Evolutionary conservation across 2,888 invertebrate genomes (phyloP).

Genomic region (Plagiodera versicolora): DNA sequence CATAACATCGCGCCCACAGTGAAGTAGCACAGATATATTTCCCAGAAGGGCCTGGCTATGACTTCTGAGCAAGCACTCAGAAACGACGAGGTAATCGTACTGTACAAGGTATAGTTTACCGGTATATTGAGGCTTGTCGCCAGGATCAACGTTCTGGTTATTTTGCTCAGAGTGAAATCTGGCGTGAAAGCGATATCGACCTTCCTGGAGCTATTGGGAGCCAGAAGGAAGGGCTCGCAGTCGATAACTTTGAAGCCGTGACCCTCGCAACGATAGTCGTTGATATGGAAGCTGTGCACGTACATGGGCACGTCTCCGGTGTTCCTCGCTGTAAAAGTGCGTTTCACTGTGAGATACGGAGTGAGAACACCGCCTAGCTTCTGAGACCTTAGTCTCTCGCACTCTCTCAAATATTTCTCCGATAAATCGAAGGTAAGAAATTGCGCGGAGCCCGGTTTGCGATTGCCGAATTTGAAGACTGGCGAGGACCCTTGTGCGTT

Average conservation of each 20-base stretch:
- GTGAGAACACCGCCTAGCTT: slow-evolving; percentile 46
- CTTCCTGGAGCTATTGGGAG: slow-evolving; percentile 72
- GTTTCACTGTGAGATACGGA: slow-evolving; percentile 73
- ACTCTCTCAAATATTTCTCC: slow-evolving; percentile 61
- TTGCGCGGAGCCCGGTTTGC: slow-evolving; percentile 74
- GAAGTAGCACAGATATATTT: slow-evolving; percentile 67
- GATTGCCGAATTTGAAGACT: slow-evolving; percentile 84
- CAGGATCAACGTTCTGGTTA: slow-evolving; percentile 66
- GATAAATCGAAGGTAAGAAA: slow-evolving; percentile 81
- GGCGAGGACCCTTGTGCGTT: slow-evolving; percentile 84
- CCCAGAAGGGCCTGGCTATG: slow-evolving; percentile 77
- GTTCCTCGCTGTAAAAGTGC: slow-evolving; percentile 84
- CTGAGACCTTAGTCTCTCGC: slow-evolving; percentile 52
- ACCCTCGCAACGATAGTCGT: slow-evolving; percentile 71
- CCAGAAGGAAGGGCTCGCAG: slow-evolving; percentile 70
- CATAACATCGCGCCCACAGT: slow-evolving; percentile 64
- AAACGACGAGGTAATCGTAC: slow-evolving; percentile 63
- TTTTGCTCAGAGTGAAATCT: slow-evolving; percentile 79
- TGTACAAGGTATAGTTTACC: slow-evolving; percentile 71
- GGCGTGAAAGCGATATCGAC: slow-evolving; percentile 88
- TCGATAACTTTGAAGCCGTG: slow-evolving; percentile 77
- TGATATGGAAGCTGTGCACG: slow-evolving; percentile 69
- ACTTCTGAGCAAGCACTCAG: slow-evolving; percentile 69
- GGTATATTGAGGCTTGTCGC: slow-evolving; percentile 63
- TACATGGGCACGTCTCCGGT: slow-evolving; percentile 87